phyloP scores from a whole-genome alignment of 2,888 invertebrate species.

The Tetheella fluctuosa region DNA sequence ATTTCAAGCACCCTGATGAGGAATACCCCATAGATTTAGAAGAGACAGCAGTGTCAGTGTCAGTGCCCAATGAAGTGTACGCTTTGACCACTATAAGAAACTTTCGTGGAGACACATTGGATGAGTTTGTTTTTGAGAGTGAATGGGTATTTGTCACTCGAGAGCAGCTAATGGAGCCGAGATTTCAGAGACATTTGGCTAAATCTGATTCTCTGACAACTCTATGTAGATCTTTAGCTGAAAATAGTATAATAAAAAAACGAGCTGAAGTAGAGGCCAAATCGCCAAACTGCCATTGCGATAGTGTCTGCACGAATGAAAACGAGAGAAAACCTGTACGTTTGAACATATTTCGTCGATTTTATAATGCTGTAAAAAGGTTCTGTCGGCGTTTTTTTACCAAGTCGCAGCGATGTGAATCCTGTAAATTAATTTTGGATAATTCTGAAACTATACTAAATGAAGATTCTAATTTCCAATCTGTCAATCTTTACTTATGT shows the following conservation, averaged over 20 bases:
- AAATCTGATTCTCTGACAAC: conserved; percentile 55
- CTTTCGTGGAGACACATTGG: conserved; percentile 62
- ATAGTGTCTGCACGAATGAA: conserved; percentile 43
- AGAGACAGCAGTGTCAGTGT: conserved; percentile 37
- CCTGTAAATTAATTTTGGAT: neutral
- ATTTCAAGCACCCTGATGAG: conserved; percentile 29
- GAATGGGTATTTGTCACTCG: conserved; percentile 71
- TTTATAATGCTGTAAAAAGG: conserved; percentile 33
- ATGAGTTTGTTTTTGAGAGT: conserved; percentile 68
- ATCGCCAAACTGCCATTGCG: conserved; percentile 69
- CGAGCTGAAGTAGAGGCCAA: conserved; percentile 52
- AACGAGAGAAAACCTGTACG: conserved; percentile 33
- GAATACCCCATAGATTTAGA: conserved; percentile 30
- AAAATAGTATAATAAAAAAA: conserved; percentile 44
- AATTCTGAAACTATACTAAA: neutral
- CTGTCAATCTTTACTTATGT: conserved; percentile 56
- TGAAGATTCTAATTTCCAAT: conserved; percentile 9
- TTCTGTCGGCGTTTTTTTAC: conserved; percentile 42
- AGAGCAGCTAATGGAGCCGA: conserved; percentile 63
- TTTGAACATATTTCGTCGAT: conserved; percentile 42
- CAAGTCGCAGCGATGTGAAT: conserved; percentile 29
- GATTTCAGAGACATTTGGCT: conserved; percentile 59
- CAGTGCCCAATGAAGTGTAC: conserved; percentile 52
- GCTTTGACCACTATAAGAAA: conserved; percentile 72
- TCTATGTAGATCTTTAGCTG: conserved; percentile 58